Base-by-base conservation (phyloP, 2,113 vertebrate genomes). In the Calyptommatus sinebrachiatus region DNA sequence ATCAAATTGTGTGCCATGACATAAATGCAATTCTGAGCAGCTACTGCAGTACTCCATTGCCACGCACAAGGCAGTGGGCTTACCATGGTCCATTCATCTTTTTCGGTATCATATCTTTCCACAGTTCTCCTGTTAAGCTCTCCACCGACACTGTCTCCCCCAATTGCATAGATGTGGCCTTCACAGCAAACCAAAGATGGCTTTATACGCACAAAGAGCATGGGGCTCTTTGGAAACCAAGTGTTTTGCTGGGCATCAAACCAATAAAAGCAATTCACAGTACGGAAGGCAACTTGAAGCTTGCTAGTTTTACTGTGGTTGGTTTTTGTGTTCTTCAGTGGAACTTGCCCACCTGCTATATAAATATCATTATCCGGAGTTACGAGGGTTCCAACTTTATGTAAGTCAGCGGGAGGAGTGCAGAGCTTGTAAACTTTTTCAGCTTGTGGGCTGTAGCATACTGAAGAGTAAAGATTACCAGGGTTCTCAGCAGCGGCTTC, bases 361-460 rank as follows among this genome's bases (percentile, higher is more conserved):
- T 97, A 99, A 78, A 99, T 96, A 77, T 99, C 99, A 4, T 99
- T 99, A 87, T 99, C 99, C 0, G 98, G 97, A 26, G 98, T 99
- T 16, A 99, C 98, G 0, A 99, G 96, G 0, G 97, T 97, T 6
- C 98, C 98, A 46, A 98, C 96, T 87, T 99, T 99, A 92, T 98
- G 98, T 90, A 99, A 88, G 86, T 98, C 97, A 3, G 96, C 97
- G 0, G 99, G 98, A 16, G 97, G 98, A 85, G 92, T 97, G 87
- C 96, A 95, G 11, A 99, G 95, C 93, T 98, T 99, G 95, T 99
- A 99, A 77, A 99, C 97, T 31, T 99, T 99, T 88, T 99, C 99
- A 21, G 99, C 98, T 92, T 96, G 99, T 1, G 98, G 97, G 86
- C 98, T 99, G 81, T 99, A 99, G 92, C 98, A 99, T 85, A 99